Base-by-base conservation (phyloP, 2,797 vertebrate species). In the Takifugu rubripes region DNA sequence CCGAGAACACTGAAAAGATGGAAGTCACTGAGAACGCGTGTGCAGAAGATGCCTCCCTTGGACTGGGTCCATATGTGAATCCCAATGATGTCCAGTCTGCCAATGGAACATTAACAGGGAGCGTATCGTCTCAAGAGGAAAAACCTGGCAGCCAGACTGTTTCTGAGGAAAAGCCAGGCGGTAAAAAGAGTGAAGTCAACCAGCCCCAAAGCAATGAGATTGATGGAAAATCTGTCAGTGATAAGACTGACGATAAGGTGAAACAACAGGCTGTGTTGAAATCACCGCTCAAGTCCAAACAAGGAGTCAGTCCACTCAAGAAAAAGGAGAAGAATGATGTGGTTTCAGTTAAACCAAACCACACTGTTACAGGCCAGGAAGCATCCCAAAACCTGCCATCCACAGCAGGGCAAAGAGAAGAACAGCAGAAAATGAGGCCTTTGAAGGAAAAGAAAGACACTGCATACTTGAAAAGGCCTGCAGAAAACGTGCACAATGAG, bases 21-120 rank as follows among this genome's bases (percentile, higher is more conserved):
- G 82, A 66, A 29, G 55, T 47, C 25, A 47, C 16, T n/a, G 77
- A 74, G 47, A 85, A 81, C 42, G 58, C 40, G 44, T 62, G 57
- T 36, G 43, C 63, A 17, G 74, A 80, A 27, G 87, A 90, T 40
- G 57, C 59, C 5, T 64, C 85, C 14, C 70, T 88, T 5, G 84
- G 75, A 5, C 75, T 91, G 26, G 91, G 91, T 24, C 91, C 91
- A 0, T 92, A 87, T 46, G 91, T 92, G 29, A 92, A 93, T 66
- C 92, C 92, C 21, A 92, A 92, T 44, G 92, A 92, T 1, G 90
- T 93, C 43, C 92, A 93, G 74, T 86, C 89, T 3, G 70, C 90
- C n/a, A 92, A 89, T 0, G 87, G 82, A 51, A 78, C 73, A 11
- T 31, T 72, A 49, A 9, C 43, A n/a, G 71, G 40, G n/a, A 78